Conservation (phyloP, 2,113 vertebrate genomes). For the Podarcis muralis region DNA sequence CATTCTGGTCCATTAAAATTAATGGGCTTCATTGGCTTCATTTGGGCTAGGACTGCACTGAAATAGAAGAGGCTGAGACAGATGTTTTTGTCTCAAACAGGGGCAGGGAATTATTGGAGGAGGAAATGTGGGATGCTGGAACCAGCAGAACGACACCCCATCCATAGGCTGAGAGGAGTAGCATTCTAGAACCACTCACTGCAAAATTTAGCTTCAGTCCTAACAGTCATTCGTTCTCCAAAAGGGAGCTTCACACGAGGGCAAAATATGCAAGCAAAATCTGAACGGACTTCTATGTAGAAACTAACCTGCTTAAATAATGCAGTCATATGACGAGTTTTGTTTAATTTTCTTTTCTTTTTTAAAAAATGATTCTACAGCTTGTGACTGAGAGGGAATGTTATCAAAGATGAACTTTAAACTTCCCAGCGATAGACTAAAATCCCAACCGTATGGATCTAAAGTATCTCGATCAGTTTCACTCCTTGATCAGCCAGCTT, state of each 20-base stretch:
- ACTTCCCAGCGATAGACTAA: neutral
- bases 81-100: conserved; percentile 8
- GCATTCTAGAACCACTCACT: neutral
- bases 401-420: neutral
- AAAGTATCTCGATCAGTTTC: neutral
- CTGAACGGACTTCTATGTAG: neutral
- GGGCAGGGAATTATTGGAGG: neutral
- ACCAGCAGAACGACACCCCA: neutral
- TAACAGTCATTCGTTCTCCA: neutral
- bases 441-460: neutral
- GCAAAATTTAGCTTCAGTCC: neutral
- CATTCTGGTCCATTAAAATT: neutral
- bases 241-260: neutral
- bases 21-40: neutral
- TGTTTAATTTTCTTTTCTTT: neutral
- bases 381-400: neutral
- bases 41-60: neutral
- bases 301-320: neutral
- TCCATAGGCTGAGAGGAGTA: neutral
- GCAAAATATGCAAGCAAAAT: neutral
- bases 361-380: neutral
- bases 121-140: neutral
- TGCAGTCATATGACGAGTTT: neutral
- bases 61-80: neutral
- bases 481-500: neutral